Conservation (phyloP, 2,888 invertebrate species). For the Acanthopleura granulata region DNA sequence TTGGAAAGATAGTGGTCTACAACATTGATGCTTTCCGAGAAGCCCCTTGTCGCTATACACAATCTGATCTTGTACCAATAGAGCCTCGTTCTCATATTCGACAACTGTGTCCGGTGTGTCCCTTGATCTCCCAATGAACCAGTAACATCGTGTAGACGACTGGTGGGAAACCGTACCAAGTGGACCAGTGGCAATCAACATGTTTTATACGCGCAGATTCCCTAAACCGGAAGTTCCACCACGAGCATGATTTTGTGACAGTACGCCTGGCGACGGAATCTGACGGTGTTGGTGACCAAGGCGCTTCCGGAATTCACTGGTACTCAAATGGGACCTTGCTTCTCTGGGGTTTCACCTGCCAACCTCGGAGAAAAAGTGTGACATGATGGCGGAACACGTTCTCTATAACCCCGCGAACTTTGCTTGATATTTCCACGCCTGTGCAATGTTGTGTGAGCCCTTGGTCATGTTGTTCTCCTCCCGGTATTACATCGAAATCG, state of each 20-base stretch:
- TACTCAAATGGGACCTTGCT: neutral
- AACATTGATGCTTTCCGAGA: no score
- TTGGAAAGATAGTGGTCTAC: no score
- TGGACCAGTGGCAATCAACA: neutral
- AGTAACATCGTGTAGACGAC: no score
- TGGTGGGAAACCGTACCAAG: no score
- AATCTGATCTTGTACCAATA: no score
- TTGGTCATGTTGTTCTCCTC: neutral
- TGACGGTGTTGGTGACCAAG: neutral
- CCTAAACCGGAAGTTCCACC: neutral
- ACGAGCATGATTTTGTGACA: neutral
- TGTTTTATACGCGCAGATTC: neutral
- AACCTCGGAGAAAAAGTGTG: neutral
- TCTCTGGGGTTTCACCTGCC: neutral
- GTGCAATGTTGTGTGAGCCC: neutral
- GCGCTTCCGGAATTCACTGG: neutral
- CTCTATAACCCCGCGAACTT: neutral
- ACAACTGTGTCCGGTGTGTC: no score
- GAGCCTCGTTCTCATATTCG: no score
- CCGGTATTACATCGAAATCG: neutral
- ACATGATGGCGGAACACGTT: constrained; percentile 16
- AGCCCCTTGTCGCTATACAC: no score
- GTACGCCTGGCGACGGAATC: neutral
- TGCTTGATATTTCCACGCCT: neutral
- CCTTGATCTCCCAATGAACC: no score